These are phyloP conservation scores for Serinus canaria DNA, from an alignment of 2,113 vertebrate genomes.

Conservation along the genomic window DNA sequence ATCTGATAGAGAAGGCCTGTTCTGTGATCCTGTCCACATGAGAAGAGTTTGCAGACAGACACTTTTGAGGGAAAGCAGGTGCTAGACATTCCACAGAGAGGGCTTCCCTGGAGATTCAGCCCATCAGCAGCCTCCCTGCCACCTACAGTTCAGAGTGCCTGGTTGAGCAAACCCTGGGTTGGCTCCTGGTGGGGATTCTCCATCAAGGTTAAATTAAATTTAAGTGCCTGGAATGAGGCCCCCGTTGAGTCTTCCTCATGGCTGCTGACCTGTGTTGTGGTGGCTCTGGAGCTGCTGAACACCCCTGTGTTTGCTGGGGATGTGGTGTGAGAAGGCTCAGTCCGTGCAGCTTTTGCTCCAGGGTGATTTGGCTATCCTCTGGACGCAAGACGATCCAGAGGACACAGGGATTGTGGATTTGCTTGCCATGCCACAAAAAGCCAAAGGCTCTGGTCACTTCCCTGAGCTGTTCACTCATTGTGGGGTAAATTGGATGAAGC, in stretches of 20 bases:
- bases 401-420: not conserved
- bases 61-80: not conserved
- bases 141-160: fast-evolving
- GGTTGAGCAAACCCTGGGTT: not conserved
- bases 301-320: not conserved
- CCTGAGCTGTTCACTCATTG: not conserved
- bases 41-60: not conserved
- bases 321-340: not conserved
- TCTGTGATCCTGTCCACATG: not conserved
- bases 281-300: not conserved
- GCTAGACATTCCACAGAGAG: not conserved
- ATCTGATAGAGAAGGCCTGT: not conserved
- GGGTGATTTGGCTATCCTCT: not conserved
- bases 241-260: fast-evolving
- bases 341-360: not conserved
- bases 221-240: not conserved
- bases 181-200: not conserved
- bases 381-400: not conserved
- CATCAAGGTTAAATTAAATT: not conserved
- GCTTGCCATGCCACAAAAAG: not conserved
- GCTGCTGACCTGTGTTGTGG: not conserved
- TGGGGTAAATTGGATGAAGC: not conserved
- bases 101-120: not conserved
- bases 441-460: not conserved
- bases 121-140: not conserved